These are phyloP conservation scores for Atta cephalotes DNA, from an alignment of 1,140 invertebrate species.

Conservation along the genomic window DNA sequence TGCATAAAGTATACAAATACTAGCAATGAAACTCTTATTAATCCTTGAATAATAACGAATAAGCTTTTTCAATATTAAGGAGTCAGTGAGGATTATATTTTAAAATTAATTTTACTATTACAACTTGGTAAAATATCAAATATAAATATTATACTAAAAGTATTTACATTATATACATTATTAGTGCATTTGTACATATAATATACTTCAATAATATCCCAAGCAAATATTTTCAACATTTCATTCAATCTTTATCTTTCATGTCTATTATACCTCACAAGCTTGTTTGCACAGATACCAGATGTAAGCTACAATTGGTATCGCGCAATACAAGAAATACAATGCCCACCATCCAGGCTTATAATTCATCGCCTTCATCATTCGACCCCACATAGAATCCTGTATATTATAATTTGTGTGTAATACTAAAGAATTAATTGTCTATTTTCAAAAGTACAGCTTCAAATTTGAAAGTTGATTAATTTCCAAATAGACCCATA, in stretches of 20 bases:
- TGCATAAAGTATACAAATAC: not conserved
- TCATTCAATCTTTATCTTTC: conserved; percentile 5
- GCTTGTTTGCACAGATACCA: conserved; percentile 89
- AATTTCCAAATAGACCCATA: not conserved
- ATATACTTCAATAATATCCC: conserved; percentile 10
- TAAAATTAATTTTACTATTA: not conserved
- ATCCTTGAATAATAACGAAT: not conserved
- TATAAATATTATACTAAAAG: not conserved
- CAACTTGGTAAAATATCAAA: not conserved
- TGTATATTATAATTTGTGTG: conserved; percentile 78
- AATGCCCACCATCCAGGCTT: conserved; percentile 92
- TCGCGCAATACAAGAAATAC: conserved; percentile 91
- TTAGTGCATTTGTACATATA: conserved; percentile 14
- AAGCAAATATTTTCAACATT: conserved; percentile 30
- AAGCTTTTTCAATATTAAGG: not conserved
- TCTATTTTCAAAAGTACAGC: not conserved
- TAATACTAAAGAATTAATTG: conserved; percentile 15
- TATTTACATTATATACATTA: not conserved
- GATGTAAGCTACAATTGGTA: conserved; percentile 91
- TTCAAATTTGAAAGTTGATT: not conserved
- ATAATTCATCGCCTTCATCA: conserved; percentile 91
- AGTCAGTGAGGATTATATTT: not conserved
- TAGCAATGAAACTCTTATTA: not conserved
- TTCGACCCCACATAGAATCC: conserved; percentile 90
- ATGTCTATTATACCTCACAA: conserved; percentile 88